phyloP scores from a whole-genome alignment of 2,113 vertebrate genomes.

The Ceyx melanurus region DNA sequence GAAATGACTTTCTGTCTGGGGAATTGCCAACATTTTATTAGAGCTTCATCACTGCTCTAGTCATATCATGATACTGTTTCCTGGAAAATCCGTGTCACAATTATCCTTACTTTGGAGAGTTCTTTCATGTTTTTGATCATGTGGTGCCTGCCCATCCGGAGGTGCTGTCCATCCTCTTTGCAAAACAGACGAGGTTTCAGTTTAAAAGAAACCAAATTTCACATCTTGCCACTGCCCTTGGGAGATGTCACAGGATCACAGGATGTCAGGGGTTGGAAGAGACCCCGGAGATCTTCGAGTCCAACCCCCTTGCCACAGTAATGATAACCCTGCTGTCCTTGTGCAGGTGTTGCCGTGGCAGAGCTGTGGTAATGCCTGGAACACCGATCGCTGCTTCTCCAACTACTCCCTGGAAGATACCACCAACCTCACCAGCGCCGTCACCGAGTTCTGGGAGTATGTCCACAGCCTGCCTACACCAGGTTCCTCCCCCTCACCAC shows the following conservation, averaged over 20 bases:
- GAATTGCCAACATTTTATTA: conserved; percentile 4
- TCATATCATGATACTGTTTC: neutral
- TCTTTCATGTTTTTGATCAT: neutral
- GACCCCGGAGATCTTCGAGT: too few species aligned
- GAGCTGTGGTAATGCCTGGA: conserved; percentile 87
- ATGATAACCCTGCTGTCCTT: neutral
- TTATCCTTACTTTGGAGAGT: neutral
- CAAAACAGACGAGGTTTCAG: too few species aligned
- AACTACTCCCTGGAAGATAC: conserved; percentile 89
- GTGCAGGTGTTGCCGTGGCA: conserved; percentile 87
- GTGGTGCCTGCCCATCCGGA: neutral
- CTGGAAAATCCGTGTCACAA: neutral
- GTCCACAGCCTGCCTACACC: conserved; percentile 61
- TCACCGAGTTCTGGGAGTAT: conserved; percentile 94
- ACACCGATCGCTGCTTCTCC: conserved; percentile 86
- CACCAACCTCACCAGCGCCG: conserved; percentile 87
- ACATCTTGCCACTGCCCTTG: fast-evolving
- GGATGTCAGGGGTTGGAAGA: too few species aligned
- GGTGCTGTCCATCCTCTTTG: neutral
- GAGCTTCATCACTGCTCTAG: neutral
- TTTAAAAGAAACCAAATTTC: neutral
- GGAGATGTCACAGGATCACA: neutral
- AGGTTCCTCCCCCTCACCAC: neutral
- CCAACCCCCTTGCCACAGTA: neutral
- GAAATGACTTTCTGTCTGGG: neutral